Evolutionary conservation across 2,797 vertebrate genomes (phyloP).

Genomic region (Sebastes diaconus): DNA sequence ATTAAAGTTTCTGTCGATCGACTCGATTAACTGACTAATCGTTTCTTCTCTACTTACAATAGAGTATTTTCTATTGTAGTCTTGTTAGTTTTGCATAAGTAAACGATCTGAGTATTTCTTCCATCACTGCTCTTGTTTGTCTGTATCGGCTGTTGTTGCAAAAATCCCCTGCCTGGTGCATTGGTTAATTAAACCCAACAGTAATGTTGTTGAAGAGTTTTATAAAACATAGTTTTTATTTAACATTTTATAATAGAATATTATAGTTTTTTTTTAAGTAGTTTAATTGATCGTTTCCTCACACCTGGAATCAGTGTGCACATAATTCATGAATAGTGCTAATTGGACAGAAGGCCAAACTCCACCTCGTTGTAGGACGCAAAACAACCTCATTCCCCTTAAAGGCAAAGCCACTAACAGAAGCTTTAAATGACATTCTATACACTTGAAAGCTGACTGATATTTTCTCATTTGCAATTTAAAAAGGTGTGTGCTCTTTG

Average conservation of each 20-base stretch:
- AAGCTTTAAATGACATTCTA: slow-evolving; percentile 46
- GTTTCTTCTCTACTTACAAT: neutral
- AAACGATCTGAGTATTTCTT: neutral
- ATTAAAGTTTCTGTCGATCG: neutral
- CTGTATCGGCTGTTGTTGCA: neutral
- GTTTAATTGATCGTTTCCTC: neutral
- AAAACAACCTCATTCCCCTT: slow-evolving; percentile 23
- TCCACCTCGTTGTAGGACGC: slow-evolving; percentile 14
- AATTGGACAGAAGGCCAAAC: slow-evolving; percentile 9
- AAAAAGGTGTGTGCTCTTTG: slow-evolving; percentile 37
- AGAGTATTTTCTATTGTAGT: neutral
- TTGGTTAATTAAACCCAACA: neutral
- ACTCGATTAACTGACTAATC: neutral
- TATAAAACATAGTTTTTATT: neutral
- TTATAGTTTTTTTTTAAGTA: neutral
- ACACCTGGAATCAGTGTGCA: neutral
- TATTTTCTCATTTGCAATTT: slow-evolving; percentile 62
- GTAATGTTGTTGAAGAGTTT: neutral
- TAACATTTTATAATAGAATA: neutral
- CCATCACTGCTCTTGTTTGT: neutral
- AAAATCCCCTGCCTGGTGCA: neutral
- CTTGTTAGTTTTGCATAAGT: neutral
- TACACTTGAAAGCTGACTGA: slow-evolving; percentile 36
- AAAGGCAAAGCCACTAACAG: slow-evolving; percentile 35
- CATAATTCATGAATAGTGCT: slow-evolving; percentile 4